Evolutionary conservation across 2,113 vertebrate genomes (phyloP).

Genomic region (Sialia sialis): DNA sequence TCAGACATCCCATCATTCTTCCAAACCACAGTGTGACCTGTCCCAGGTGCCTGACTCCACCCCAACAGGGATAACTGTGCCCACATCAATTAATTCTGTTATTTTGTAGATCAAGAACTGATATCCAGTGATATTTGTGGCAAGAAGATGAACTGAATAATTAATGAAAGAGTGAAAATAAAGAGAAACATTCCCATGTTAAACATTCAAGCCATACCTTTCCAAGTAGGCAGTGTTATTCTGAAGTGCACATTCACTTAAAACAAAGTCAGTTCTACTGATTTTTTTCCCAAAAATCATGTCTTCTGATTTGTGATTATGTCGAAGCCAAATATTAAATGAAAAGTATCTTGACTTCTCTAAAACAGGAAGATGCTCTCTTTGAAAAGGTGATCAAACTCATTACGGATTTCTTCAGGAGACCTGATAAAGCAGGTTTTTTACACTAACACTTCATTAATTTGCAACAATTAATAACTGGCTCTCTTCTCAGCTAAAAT

Average conservation of each 20-base stretch:
- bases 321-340: neutral
- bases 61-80: fast-evolving
- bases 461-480: neutral
- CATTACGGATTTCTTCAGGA: neutral
- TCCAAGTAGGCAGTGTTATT: neutral
- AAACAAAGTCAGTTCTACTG: neutral
- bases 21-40: neutral
- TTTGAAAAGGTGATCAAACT: neutral
- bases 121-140: neutral
- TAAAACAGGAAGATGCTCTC: neutral
- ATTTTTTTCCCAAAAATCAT: neutral
- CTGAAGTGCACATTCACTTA: neutral
- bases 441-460: neutral
- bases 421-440: neutral
- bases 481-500: neutral
- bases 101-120: neutral
- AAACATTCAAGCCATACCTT: neutral
- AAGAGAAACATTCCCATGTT: neutral
- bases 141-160: neutral
- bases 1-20: neutral
- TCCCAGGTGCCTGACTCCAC: neutral
- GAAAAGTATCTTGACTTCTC: neutral
- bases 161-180: neutral
- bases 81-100: neutral
- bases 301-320: neutral